Conservation (phyloP, 2,888 invertebrate species). For the Harpagoxenus sublaevis region DNA sequence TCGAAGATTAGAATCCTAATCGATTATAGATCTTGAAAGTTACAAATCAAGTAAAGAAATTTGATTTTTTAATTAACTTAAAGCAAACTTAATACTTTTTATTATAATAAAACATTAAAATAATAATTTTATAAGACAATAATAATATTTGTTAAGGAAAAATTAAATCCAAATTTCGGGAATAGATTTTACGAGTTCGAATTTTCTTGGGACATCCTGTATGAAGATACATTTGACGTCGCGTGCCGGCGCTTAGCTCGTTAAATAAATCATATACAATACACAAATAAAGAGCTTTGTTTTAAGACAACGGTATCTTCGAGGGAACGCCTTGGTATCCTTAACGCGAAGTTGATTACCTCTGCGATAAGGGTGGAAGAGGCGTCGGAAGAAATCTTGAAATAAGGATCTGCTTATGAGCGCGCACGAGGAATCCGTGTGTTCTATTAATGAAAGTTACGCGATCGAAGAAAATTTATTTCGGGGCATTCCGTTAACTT, state of each 20-base stretch:
- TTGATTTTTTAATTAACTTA: neutral
- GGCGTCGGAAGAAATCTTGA: slow-evolving; percentile 39
- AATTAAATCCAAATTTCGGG: neutral
- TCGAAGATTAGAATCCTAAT: neutral
- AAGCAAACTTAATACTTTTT: neutral
- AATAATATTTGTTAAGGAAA: neutral
- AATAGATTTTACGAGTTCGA: neutral
- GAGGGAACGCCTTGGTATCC: slow-evolving; percentile 5
- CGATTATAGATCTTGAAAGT: neutral
- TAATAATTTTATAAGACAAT: neutral
- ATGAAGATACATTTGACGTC: slow-evolving; percentile 51
- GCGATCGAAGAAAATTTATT: slow-evolving; percentile 36
- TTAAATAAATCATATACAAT: slow-evolving; percentile 71
- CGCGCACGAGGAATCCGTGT: neutral
- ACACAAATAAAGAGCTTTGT: slow-evolving; percentile 67
- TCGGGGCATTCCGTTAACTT: slow-evolving; percentile 23
- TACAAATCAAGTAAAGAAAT: neutral
- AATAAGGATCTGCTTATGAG: slow-evolving; percentile 39
- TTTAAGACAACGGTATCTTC: slow-evolving; percentile 54
- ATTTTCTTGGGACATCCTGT: slow-evolving; percentile 1
- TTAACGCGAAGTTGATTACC: slow-evolving; percentile 48
- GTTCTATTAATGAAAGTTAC: slow-evolving; percentile 6
- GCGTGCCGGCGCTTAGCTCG: slow-evolving; percentile 56
- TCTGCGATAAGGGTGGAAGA: slow-evolving; percentile 28
- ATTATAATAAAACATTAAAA: slow-evolving; percentile 8